Evolutionary conservation across 2,797 vertebrate genomes (phyloP).

Genomic region (Notolepis coatsorum): DNA sequence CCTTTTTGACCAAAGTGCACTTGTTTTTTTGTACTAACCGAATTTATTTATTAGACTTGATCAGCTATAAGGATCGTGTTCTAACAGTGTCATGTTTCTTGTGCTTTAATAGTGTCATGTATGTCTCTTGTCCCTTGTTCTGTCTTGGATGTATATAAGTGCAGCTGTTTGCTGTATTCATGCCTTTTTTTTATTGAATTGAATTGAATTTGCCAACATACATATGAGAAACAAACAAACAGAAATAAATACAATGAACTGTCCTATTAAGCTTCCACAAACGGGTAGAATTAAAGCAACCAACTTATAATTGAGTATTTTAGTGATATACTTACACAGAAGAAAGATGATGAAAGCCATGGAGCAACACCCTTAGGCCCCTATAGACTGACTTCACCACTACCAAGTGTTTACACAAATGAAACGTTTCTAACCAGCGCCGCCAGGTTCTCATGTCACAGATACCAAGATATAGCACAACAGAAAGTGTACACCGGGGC

Average conservation of each 20-base stretch:
- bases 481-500: background rate
- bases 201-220: background rate
- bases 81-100: no score
- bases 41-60: no score
- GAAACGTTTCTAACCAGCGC: background rate
- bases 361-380: background rate
- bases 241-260: background rate
- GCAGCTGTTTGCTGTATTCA: no score
- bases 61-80: no score
- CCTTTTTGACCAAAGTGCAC: no score
- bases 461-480: background rate
- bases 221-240: slow-evolving; percentile 25
- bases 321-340: slow-evolving; percentile 49
- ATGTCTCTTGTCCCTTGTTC: no score
- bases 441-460: no score
- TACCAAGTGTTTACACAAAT: background rate
- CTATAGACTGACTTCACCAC: background rate
- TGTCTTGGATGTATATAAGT: no score
- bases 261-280: fast-evolving
- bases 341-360: slow-evolving; percentile 26
- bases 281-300: background rate
- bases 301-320: background rate
- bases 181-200: no score
- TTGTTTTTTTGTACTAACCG: no score
- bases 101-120: no score